phyloP scores from a whole-genome alignment of 2,797 vertebrate species.

The Carapus acus region DNA sequence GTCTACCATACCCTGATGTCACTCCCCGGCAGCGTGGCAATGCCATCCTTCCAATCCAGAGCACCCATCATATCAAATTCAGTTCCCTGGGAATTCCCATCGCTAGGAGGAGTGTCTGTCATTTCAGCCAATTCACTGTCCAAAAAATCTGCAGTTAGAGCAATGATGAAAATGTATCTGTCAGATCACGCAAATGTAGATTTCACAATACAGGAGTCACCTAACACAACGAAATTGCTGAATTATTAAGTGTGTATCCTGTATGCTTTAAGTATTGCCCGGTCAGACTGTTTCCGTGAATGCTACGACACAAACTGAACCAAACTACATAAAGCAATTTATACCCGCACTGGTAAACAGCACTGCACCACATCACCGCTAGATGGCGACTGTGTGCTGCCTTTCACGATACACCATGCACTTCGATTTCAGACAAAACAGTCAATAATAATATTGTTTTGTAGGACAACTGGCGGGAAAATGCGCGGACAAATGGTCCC shows the following conservation, averaged over 20 bases:
- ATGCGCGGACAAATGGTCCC: conserved; percentile 51
- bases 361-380: conserved; percentile 49
- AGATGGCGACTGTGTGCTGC: conserved; percentile 63
- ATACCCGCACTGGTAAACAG: conserved; percentile 63
- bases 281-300: not conserved
- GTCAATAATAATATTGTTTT: conserved; percentile 73
- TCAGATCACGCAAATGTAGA: not conserved
- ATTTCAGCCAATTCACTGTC: conserved; percentile 61
- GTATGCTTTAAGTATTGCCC: too few species aligned
- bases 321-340: conserved; percentile 27
- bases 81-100: conserved; percentile 70
- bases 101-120: conserved; percentile 74
- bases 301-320: conserved; percentile 14
- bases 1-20: conserved; percentile 71
- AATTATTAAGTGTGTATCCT: not conserved
- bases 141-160: conserved; percentile 37
- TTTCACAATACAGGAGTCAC: not conserved
- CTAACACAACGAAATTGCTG: not conserved
- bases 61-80: conserved; percentile 75
- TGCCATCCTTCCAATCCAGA: conserved; percentile 81
- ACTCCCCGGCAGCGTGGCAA: conserved; percentile 80
- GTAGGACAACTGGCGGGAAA: conserved; percentile 38
- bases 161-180: not conserved
- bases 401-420: conserved; percentile 70
- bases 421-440: conserved; percentile 73